These are phyloP conservation scores for Melanophora roralis DNA, from an alignment of 2,888 invertebrate genomes.

Conservation along the genomic window DNA sequence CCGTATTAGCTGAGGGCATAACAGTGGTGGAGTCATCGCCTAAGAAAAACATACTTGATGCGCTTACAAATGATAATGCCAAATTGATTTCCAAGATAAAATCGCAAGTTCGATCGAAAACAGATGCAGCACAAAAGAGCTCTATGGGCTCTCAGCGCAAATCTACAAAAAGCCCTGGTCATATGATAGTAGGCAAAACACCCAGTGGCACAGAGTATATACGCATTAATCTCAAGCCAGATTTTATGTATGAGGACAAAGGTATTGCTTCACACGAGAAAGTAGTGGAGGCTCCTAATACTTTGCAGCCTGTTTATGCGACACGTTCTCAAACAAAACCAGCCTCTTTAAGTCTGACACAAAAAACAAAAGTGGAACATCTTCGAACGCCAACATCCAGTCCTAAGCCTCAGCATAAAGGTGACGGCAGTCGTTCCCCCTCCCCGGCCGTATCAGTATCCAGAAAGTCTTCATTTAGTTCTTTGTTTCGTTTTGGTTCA, in stretches of 20 bases:
- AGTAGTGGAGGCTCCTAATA: constrained; percentile 72
- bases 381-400: constrained; percentile 78
- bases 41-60: constrained; percentile 65
- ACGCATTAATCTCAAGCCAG: constrained; percentile 85
- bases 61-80: constrained; percentile 69
- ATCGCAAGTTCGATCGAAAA: constrained; percentile 58
- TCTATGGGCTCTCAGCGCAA: constrained; percentile 69
- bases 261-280: constrained; percentile 77
- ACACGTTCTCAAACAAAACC: constrained; percentile 79
- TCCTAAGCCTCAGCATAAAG: constrained; percentile 77
- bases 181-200: constrained; percentile 75
- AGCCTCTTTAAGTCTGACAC: constrained; percentile 79
- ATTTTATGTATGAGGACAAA: constrained; percentile 82
- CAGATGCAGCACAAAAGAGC: constrained; percentile 45
- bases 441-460: constrained; percentile 84
- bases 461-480: constrained; percentile 88
- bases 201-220: constrained; percentile 79
- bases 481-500: constrained; percentile 80
- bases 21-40: constrained; percentile 77
- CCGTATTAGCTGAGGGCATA: constrained; percentile 82
- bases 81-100: constrained; percentile 60
- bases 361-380: constrained; percentile 71
- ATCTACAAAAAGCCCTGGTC: constrained; percentile 74
- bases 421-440: constrained; percentile 79
- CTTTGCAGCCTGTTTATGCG: constrained; percentile 69